Conservation (phyloP, 2,888 invertebrate genomes). For the Stenolophus ochropezus region DNA sequence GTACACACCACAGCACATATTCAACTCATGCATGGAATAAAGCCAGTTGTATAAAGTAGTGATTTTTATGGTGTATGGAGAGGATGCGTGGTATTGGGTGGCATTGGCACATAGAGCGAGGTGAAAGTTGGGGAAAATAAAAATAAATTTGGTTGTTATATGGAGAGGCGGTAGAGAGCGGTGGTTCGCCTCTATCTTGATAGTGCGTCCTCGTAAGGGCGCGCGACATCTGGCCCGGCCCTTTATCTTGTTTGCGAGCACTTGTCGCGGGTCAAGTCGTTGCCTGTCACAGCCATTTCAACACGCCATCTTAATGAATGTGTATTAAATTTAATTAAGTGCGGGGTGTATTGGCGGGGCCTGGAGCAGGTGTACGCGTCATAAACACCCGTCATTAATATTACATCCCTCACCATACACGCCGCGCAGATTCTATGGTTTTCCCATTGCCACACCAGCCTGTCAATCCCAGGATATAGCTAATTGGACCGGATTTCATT, state of each 20-base stretch:
- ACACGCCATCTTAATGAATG: slow-evolving; percentile 60
- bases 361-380: slow-evolving; percentile 54
- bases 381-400: slow-evolving; percentile 60
- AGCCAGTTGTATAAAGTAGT: too few species aligned
- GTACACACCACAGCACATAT: too few species aligned
- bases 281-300: slow-evolving; percentile 55
- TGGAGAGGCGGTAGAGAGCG: neutral
- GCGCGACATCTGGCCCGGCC: slow-evolving; percentile 63
- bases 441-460: neutral
- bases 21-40: too few species aligned
- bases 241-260: slow-evolving; percentile 62
- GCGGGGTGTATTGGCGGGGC: slow-evolving; percentile 28
- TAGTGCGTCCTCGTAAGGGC: slow-evolving; percentile 65
- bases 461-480: neutral
- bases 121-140: neutral
- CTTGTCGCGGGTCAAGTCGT: slow-evolving; percentile 57
- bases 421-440: neutral
- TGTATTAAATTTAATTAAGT: slow-evolving; percentile 64
- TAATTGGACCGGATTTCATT: neutral
- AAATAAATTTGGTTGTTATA: neutral
- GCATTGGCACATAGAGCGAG: neutral
- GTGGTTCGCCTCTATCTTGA: slow-evolving; percentile 57
- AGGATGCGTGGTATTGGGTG: neutral
- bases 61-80: neutral
- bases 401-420: slow-evolving; percentile 11